Evolutionary conservation across 2,113 vertebrate species (phyloP), one percentile per base, ranked within the genome.

Genomic region (Petromus typicus): DNA sequence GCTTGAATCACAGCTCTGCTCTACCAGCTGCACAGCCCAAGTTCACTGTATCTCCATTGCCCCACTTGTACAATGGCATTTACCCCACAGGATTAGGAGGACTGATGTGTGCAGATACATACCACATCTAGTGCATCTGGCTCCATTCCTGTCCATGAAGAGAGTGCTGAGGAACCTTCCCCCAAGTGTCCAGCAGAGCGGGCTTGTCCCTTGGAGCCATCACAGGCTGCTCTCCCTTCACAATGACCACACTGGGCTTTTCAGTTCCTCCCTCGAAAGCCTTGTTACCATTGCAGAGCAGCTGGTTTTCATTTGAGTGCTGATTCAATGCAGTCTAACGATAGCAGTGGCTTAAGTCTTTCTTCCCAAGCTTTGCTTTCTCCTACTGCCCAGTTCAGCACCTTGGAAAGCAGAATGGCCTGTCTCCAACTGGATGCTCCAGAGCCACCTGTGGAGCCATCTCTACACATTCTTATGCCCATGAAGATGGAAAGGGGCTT

Each of bases 381-480:
- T 75, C 12, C 69, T 43, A 20, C 37, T 61, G 12, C 57, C 71
- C 43, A 37, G 27, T 20, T 25, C 25, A 66, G 8, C 4, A 22
- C 16, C 3, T 1, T 10, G 7, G 8, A 3, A 45, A 7, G 1
- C 32, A 10, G 14, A 7, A 5, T 48, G 56, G 75, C 45, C 7
- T 57, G 2, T 45, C 20, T 64, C 45, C 66, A 8, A 34, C n/a
- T 6, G 20, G 23, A 40, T n/a, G 3, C 17, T 40, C 43, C 20
- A 14, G 9, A 59, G 3, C 12, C 17, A 7, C 67, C 25, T 51
- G 48, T 51, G 48, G 48, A 51, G 48, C 27, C 32, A 4, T 64
- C 13, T 22, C 59, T 86, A 34, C 57, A 20, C 20, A 7, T 56
- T n/a, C 2, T 59, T 25, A 71, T 4, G 23, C 22, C 17, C 14